A percentile compares a stretch with the other conserved stretches of the same genome.
These are phyloP conservation scores for Drosophila barbarae DNA, from an alignment of 2,888 invertebrate species.

Conservation along the genomic window DNA sequence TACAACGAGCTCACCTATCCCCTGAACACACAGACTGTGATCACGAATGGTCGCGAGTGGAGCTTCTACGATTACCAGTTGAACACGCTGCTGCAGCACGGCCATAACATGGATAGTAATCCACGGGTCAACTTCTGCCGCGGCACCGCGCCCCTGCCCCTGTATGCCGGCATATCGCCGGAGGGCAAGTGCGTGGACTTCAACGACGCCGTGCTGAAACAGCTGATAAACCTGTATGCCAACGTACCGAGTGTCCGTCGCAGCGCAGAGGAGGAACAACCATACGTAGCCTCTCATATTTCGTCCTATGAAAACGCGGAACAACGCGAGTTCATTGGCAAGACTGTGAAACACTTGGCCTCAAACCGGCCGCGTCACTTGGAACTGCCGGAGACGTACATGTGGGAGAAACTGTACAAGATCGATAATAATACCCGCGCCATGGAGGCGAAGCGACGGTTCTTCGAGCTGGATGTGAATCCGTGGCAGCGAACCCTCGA, in stretches of 20 bases:
- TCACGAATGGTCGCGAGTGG: slow-evolving; percentile 93
- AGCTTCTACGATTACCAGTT: slow-evolving; percentile 94
- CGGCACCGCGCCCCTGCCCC: slow-evolving; percentile 85
- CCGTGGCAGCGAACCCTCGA: slow-evolving; percentile 84
- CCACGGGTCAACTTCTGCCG: slow-evolving; percentile 89
- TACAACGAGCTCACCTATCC: slow-evolving; percentile 96
- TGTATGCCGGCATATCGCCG: slow-evolving; percentile 86
- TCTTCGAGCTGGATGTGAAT: slow-evolving; percentile 85
- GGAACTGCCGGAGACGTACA: slow-evolving; percentile 85
- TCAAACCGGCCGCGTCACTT: slow-evolving; percentile 85
- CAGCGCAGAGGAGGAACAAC: slow-evolving; percentile 83
- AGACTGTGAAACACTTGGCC: slow-evolving; percentile 84
- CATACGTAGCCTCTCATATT: slow-evolving; percentile 82
- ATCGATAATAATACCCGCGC: slow-evolving; percentile 85
- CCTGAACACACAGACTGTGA: slow-evolving; percentile 90
- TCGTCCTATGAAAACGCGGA: slow-evolving; percentile 85
- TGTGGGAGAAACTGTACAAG: slow-evolving; percentile 92
- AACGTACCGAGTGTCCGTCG: slow-evolving; percentile 84
- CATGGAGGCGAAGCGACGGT: slow-evolving; percentile 85
- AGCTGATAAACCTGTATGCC: slow-evolving; percentile 87
- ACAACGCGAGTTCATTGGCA: slow-evolving; percentile 86
- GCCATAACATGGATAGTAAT: slow-evolving; percentile 84
- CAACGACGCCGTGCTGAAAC: slow-evolving; percentile 88
- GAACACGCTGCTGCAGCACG: slow-evolving; percentile 88
- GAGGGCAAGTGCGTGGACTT: slow-evolving; percentile 86